These are phyloP conservation scores for Diaprepes abbreviatus DNA, from an alignment of 2,888 invertebrate species.

Conservation along the genomic window DNA sequence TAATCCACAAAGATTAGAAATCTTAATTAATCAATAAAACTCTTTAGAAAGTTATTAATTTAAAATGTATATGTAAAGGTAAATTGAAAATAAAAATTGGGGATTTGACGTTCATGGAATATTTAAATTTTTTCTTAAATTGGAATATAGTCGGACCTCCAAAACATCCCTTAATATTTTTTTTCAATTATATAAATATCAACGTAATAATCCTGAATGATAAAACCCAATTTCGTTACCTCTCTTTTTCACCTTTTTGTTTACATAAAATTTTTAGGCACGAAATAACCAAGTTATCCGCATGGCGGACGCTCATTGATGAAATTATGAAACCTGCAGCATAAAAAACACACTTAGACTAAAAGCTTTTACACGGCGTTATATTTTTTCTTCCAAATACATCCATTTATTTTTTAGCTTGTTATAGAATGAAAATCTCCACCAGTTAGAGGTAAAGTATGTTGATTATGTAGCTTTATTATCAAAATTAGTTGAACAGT, in stretches of 20 bases:
- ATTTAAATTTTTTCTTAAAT: no score
- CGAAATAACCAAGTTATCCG: slow-evolving; percentile 6
- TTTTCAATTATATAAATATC: no score
- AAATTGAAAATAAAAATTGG: no score
- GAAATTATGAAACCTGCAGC: slow-evolving; percentile 13
- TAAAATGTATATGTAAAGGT: no score
- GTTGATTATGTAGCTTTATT: no score
- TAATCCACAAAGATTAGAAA: no score
- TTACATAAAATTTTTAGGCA: slow-evolving; percentile 9
- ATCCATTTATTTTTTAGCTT: neutral
- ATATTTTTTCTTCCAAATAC: neutral
- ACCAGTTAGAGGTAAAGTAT: neutral
- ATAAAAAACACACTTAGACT: slow-evolving; percentile 12
- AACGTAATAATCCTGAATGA: neutral
- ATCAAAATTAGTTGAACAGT: no score
- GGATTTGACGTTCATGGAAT: no score
- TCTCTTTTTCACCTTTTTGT: slow-evolving; percentile 11
- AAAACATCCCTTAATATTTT: no score
- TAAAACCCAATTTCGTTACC: neutral
- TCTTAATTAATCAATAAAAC: no score
- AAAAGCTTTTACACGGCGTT: slow-evolving; percentile 11
- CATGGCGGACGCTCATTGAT: slow-evolving; percentile 17
- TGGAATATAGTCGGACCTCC: no score
- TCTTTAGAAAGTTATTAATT: no score
- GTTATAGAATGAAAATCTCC: neutral